These are phyloP conservation scores for Torymus texanus DNA, from an alignment of 2,888 invertebrate species.

Conservation along the genomic window DNA sequence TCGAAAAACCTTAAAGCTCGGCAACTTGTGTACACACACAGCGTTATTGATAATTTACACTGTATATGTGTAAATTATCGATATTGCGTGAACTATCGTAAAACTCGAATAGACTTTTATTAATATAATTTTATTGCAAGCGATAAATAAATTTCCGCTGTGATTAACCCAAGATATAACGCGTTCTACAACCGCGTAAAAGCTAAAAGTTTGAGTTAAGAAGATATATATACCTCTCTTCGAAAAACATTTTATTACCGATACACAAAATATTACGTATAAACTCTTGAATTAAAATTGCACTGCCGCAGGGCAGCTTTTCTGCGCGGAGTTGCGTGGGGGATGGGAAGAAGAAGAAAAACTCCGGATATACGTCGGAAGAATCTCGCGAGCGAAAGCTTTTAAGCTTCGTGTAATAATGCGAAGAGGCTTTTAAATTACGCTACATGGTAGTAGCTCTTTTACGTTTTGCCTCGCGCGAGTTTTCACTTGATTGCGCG, in stretches of 20 bases:
- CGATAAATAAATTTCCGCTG: no score
- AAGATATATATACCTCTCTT: no score
- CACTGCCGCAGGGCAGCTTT: neutral
- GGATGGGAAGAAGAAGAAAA: neutral
- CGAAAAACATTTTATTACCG: conserved; percentile 1
- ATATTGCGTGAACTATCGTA: no score
- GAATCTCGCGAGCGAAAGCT: conserved; percentile 36
- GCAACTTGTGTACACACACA: no score
- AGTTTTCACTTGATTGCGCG: conserved; percentile 23
- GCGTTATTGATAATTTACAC: no score
- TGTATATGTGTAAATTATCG: no score
- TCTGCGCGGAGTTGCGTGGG: neutral
- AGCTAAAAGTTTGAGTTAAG: no score
- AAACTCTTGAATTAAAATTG: conserved; percentile 32
- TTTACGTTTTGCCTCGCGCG: neutral
- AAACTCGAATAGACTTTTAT: no score
- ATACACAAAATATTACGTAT: conserved; percentile 1
- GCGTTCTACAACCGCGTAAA: no score
- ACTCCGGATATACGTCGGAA: conserved; percentile 5
- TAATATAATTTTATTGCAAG: no score
- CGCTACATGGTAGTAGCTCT: conserved; percentile 2
- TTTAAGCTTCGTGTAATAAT: conserved; percentile 42
- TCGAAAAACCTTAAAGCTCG: no score
- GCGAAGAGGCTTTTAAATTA: conserved; percentile 48
- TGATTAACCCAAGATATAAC: no score